phyloP scores from a whole-genome alignment of 2,888 invertebrate genomes.

The Cyclophora punctaria region DNA sequence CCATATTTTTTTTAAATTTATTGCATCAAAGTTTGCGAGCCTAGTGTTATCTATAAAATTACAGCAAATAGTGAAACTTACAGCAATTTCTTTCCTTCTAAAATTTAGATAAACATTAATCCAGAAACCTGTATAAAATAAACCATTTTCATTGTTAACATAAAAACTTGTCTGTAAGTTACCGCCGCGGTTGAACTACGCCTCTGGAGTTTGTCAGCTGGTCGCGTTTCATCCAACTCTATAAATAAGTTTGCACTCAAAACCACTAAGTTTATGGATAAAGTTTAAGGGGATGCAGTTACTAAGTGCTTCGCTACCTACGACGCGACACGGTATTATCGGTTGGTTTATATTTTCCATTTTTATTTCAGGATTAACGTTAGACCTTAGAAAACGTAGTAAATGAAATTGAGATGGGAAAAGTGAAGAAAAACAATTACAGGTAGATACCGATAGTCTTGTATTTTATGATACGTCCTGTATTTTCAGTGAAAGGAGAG shows the following conservation, averaged over 20 bases:
- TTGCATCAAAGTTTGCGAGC: no score
- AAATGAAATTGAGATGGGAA: neutral
- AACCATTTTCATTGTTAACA: conserved; percentile 21
- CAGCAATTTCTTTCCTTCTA: no score
- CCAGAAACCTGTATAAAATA: neutral
- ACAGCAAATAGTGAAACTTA: no score
- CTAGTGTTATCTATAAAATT: no score
- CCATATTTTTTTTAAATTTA: no score
- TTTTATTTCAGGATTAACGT: no score
- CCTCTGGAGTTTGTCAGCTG: conserved; percentile 34
- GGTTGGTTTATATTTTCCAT: no score
- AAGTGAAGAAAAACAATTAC: neutral
- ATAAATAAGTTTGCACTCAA: conserved; percentile 58
- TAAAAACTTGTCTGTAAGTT: conserved; percentile 61
- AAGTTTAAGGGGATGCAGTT: conserved; percentile 25
- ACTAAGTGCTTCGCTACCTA: conserved; percentile 6
- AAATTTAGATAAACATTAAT: no score
- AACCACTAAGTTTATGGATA: conserved; percentile 43
- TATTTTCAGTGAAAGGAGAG: no score
- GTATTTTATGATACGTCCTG: no score
- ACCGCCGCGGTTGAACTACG: conserved; percentile 49
- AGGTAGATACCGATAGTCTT: neutral
- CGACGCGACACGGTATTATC: no score
- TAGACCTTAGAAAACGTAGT: no score
- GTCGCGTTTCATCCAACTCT: conserved; percentile 42